These are phyloP conservation scores for Myotis daubentonii DNA, from an alignment of 2,797 vertebrate genomes.

Conservation along the genomic window DNA sequence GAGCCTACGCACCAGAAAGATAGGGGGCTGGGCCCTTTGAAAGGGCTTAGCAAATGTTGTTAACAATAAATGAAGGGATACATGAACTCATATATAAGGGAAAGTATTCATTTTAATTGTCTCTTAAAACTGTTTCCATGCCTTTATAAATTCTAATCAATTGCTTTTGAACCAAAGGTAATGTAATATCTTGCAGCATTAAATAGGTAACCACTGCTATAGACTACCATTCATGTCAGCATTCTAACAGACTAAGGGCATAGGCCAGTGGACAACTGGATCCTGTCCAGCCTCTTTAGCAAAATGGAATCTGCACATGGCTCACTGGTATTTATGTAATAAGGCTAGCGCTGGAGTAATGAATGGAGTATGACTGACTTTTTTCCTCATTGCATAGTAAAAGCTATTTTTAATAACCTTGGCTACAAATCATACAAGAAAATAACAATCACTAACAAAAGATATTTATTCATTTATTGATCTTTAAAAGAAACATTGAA, in stretches of 20 bases:
- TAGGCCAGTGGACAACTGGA: constrained; percentile 56
- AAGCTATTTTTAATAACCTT: constrained; percentile 72
- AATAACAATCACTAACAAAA: background rate
- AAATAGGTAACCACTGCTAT: constrained; percentile 79
- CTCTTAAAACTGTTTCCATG: constrained; percentile 77
- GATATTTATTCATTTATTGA: background rate
- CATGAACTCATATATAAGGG: constrained; percentile 17
- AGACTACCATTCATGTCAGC: constrained; percentile 59
- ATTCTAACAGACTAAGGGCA: constrained; percentile 72
- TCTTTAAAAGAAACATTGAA: background rate
- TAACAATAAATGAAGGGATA: background rate
- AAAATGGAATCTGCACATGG: constrained; percentile 73
- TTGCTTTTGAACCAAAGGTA: constrained; percentile 78
- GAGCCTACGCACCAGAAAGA: background rate
- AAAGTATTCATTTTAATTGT: constrained; percentile 81
- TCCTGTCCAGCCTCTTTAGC: constrained; percentile 67
- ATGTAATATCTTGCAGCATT: constrained; percentile 77
- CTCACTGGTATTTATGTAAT: constrained; percentile 49
- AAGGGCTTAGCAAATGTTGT: background rate
- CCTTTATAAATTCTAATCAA: constrained; percentile 76
- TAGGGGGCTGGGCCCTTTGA: background rate
- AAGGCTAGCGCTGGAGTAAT: constrained; percentile 72
- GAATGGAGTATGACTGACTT: constrained; percentile 72
- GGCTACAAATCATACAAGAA: constrained; percentile 5
- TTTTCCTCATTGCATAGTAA: constrained; percentile 63